Conservation (phyloP, 2,113 vertebrate genomes). For the Corythornis cristatus region DNA sequence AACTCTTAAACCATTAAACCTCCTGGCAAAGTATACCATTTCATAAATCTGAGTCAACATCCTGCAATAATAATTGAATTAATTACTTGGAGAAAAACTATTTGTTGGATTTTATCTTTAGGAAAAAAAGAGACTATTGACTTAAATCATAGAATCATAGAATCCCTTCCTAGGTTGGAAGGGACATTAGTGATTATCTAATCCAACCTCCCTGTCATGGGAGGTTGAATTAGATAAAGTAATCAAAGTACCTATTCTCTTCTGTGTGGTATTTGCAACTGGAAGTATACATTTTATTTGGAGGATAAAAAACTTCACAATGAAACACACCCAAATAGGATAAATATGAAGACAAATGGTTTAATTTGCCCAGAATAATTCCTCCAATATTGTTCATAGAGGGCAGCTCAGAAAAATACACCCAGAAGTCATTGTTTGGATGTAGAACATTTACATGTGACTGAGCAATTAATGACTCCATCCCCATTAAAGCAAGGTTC, state of each 20-base stretch:
- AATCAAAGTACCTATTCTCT: background rate
- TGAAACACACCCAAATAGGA: constrained; percentile 16
- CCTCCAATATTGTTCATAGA: background rate
- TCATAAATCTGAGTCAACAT: constrained; percentile 56
- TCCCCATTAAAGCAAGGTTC: background rate
- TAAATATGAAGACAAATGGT: constrained; percentile 16
- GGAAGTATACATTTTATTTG: background rate
- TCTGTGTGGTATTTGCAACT: background rate
- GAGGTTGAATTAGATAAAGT: no score
- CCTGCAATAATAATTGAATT: constrained; percentile 41
- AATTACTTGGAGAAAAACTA: constrained; percentile 35
- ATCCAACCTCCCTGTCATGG: no score
- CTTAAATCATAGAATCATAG: background rate
- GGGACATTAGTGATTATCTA: no score
- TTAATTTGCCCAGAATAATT: constrained; percentile 2
- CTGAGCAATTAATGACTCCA: background rate
- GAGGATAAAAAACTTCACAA: background rate
- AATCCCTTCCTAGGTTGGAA: no score
- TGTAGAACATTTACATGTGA: background rate
- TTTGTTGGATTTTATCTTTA: background rate
- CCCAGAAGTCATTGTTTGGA: background rate
- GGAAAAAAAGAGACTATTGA: background rate
- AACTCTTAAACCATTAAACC: constrained; percentile 52
- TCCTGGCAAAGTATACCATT: constrained; percentile 1
- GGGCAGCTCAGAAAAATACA: background rate